These are phyloP conservation scores for Lasioglossum marginatum DNA, from an alignment of 2,888 invertebrate genomes.

Conservation along the genomic window DNA sequence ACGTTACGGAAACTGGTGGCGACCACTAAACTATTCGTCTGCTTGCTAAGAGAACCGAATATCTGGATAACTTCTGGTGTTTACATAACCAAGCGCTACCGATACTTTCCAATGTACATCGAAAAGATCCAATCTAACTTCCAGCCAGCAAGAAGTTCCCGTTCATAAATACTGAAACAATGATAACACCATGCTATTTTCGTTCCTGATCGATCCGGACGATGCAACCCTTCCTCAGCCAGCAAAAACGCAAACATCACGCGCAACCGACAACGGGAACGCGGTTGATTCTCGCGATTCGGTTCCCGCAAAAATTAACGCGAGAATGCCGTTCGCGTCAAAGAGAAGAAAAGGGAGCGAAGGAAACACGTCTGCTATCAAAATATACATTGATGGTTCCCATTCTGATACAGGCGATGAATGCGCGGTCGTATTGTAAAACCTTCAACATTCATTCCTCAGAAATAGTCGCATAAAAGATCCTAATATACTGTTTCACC, in stretches of 20 bases:
- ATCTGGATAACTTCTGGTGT: not conserved
- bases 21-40: not conserved
- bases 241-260: slow-evolving; percentile 9
- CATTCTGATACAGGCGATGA: not conserved
- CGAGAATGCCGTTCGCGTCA: not conserved
- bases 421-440: not conserved
- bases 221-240: not conserved
- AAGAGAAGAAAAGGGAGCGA: slow-evolving; percentile 36
- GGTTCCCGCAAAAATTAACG: slow-evolving; percentile 30
- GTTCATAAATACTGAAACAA: slow-evolving; percentile 5
- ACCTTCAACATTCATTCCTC: not conserved
- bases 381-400: not conserved
- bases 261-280: not conserved
- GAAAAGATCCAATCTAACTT: slow-evolving; percentile 7
- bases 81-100: not conserved
- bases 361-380: not conserved
- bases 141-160: not conserved
- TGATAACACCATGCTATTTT: slow-evolving; percentile 2
- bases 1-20: not conserved
- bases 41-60: not conserved
- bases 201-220: not conserved
- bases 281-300: slow-evolving; percentile 1
- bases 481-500: not conserved
- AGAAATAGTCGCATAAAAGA: not conserved
- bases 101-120: slow-evolving; percentile 3